phyloP scores from a whole-genome alignment of 1,140 invertebrate species.

The Drosophila lacteicornis region DNA sequence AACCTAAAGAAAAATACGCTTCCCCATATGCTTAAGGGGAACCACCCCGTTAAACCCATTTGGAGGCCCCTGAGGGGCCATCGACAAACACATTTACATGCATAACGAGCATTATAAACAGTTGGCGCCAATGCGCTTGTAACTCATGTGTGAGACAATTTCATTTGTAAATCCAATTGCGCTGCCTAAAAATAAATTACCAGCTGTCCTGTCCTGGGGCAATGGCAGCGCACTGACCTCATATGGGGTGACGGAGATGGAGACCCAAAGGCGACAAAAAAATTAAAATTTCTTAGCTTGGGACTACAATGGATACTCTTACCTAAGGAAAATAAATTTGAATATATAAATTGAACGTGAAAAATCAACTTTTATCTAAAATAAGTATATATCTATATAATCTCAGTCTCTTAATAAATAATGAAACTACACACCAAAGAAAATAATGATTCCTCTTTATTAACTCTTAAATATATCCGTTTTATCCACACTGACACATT shows the following conservation, averaged over 20 bases:
- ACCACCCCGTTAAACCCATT: constrained; percentile 25
- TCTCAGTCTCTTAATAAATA: too few relatives aligned
- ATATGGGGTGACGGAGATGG: constrained; percentile 26
- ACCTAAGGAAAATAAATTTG: too few relatives aligned
- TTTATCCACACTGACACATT: neutral
- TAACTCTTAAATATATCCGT: neutral
- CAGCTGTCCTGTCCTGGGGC: constrained; percentile 28
- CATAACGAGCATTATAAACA: constrained; percentile 14
- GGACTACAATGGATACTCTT: constrained; percentile 2
- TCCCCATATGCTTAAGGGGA: neutral
- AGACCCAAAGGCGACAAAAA: constrained; percentile 5
- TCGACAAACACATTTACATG: constrained; percentile 31
- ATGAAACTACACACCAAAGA: neutral
- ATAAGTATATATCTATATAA: too few relatives aligned
- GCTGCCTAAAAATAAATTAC: constrained; percentile 63
- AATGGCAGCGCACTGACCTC: constrained; percentile 55
- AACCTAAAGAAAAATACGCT: too few relatives aligned
- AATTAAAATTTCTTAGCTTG: too few relatives aligned
- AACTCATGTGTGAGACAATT: constrained; percentile 31
- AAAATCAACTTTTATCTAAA: too few relatives aligned
- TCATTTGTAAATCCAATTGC: constrained; percentile 62
- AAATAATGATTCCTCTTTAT: neutral
- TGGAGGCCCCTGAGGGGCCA: constrained; percentile 34
- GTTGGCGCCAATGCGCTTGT: constrained; percentile 34
- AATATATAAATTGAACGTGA: too few relatives aligned